A percentile compares a stretch with the other conserved stretches of the same genome.
Evolutionary conservation across 2,888 invertebrate species (phyloP).

Genomic region (Tinea pellionella): DNA sequence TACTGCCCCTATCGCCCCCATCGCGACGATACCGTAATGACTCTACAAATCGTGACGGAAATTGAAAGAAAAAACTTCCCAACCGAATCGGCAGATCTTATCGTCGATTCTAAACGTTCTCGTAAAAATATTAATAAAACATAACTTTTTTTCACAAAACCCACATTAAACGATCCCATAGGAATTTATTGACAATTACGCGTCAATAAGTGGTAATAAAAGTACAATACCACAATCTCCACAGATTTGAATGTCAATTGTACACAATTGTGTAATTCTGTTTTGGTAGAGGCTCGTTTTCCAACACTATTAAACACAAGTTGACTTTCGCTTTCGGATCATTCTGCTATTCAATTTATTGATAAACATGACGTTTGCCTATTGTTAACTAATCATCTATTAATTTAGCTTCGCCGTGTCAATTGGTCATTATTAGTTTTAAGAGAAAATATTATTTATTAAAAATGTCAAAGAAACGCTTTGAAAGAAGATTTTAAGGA

Average conservation of each 20-base stretch:
- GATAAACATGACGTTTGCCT: slow-evolving; percentile 25
- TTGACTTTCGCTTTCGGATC: slow-evolving; percentile 47
- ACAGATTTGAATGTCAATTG: slow-evolving; percentile 70
- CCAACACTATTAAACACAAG: slow-evolving; percentile 53
- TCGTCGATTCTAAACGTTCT: slow-evolving; percentile 63
- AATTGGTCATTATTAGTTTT: slow-evolving; percentile 10
- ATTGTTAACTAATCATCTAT: slow-evolving; percentile 45
- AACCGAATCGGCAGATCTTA: slow-evolving; percentile 55
- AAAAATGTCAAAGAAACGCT: background rate
- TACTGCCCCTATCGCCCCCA: slow-evolving; percentile 67
- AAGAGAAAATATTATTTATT: slow-evolving; percentile 15
- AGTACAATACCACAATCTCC: slow-evolving; percentile 64
- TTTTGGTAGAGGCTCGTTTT: slow-evolving; percentile 64
- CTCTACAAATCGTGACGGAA: slow-evolving; percentile 68
- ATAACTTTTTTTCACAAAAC: slow-evolving; percentile 69
- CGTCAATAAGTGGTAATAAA: slow-evolving; percentile 68
- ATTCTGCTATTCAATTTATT: slow-evolving; percentile 29
- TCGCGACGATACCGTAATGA: slow-evolving; percentile 57
- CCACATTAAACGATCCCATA: slow-evolving; percentile 69
- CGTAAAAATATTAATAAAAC: slow-evolving; percentile 71
- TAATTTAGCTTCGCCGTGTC: background rate
- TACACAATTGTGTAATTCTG: slow-evolving; percentile 65
- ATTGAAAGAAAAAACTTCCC: slow-evolving; percentile 69
- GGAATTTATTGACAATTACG: slow-evolving; percentile 70
- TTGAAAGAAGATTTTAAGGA: too few relatives aligned